Conservation (phyloP, 2,888 invertebrate genomes). For the Entomobrya multifasciata region DNA sequence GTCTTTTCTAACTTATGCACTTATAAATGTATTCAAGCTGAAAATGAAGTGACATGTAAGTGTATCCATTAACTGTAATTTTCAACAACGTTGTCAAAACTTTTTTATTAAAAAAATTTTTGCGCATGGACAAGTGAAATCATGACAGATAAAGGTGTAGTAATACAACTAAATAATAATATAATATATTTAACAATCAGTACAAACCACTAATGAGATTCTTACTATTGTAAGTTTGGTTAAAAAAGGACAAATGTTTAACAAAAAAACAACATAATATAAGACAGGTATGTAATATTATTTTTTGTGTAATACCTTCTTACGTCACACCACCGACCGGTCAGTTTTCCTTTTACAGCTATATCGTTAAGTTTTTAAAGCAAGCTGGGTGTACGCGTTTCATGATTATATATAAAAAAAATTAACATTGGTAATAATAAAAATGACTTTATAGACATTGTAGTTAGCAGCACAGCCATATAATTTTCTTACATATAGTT, state of each 20-base stretch:
- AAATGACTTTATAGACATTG: conserved; percentile 38
- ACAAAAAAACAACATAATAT: conserved; percentile 44
- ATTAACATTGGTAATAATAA: conserved; percentile 45
- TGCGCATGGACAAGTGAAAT: conserved; percentile 28
- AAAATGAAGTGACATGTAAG: too few species aligned
- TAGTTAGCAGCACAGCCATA: conserved; percentile 53
- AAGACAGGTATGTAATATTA: neutral
- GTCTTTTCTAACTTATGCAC: too few species aligned
- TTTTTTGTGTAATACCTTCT: neutral
- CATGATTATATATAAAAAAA: neutral
- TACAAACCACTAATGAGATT: conserved; percentile 55
- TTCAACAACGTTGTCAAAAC: neutral
- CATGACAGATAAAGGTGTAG: neutral
- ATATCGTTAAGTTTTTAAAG: conserved; percentile 21
- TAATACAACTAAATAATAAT: conserved; percentile 29
- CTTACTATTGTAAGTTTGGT: conserved; percentile 53
- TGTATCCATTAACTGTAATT: too few species aligned
- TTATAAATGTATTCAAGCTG: too few species aligned
- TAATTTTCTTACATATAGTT: neutral
- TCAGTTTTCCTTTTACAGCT: conserved; percentile 3
- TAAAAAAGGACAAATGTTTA: conserved; percentile 43
- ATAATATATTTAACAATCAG: conserved; percentile 58
- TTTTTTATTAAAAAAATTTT: conserved; percentile 52
- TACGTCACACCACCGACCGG: neutral
- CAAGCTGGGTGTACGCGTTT: neutral